phyloP scores from a whole-genome alignment of 2,888 invertebrate genomes.

The Chesias legatella region DNA sequence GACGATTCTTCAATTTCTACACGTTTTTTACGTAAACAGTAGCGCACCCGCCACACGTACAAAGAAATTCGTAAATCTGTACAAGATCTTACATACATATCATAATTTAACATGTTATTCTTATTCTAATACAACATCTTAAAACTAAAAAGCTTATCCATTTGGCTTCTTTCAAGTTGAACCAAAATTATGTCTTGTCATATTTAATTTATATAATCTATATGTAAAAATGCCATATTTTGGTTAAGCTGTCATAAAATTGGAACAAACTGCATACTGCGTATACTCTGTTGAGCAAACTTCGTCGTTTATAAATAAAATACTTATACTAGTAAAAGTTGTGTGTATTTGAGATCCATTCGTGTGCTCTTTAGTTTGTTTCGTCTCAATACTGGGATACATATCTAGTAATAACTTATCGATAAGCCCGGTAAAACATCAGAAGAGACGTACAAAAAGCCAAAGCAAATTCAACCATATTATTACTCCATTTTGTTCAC shows the following conservation, averaged over 20 bases:
- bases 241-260: slow-evolving; percentile 60
- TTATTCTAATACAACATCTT: slow-evolving; percentile 41
- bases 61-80: slow-evolving; percentile 7
- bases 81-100: slow-evolving; percentile 18
- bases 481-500: too few relatives aligned
- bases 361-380: slow-evolving; percentile 63
- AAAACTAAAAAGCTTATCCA: slow-evolving; percentile 67
- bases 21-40: background rate
- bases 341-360: slow-evolving; percentile 70
- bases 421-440: slow-evolving; percentile 19
- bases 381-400: slow-evolving; percentile 60
- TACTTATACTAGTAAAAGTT: slow-evolving; percentile 49
- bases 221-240: slow-evolving; percentile 65
- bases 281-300: slow-evolving; percentile 23
- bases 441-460: background rate
- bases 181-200: slow-evolving; percentile 76
- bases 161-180: slow-evolving; percentile 81
- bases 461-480: too few relatives aligned
- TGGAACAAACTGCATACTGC: slow-evolving; percentile 11
- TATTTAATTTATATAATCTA: slow-evolving; percentile 50
- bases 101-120: slow-evolving; percentile 32
- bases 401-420: slow-evolving; percentile 35
- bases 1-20: too few relatives aligned
- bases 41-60: slow-evolving; percentile 13
- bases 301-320: slow-evolving; percentile 35